phyloP scores from a whole-genome alignment of 2,113 vertebrate genomes.

The Ceyx margarethae region DNA sequence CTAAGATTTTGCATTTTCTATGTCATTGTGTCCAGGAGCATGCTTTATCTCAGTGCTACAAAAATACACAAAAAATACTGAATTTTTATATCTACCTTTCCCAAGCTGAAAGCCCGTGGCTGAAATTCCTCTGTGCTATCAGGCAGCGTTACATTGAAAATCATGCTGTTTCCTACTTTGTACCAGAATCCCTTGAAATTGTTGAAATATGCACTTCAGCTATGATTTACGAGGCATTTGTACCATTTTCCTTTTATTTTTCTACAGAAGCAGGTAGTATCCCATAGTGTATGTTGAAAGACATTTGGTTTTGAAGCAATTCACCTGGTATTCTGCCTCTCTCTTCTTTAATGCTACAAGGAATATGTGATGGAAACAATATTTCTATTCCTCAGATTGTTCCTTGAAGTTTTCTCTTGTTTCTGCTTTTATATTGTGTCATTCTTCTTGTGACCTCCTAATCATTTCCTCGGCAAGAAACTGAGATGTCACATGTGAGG shows the following conservation, averaged over 20 bases:
- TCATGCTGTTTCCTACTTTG: not conserved
- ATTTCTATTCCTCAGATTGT: not conserved
- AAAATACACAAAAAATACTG: not conserved
- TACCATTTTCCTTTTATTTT: slow-evolving; percentile 39
- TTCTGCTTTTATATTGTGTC: not conserved
- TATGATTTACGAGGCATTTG: slow-evolving; percentile 42
- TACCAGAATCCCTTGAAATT: not conserved
- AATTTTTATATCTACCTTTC: not conserved
- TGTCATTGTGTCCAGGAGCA: not conserved
- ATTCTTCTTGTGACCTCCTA: not conserved
- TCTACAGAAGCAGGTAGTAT: not conserved
- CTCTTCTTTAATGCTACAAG: not conserved
- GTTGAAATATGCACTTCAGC: not conserved
- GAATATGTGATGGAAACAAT: not conserved
- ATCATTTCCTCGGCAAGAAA: not conserved
- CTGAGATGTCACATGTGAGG: not conserved
- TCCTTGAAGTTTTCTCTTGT: not conserved
- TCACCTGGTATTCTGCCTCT: not conserved
- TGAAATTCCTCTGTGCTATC: not conserved
- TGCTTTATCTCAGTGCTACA: not conserved
- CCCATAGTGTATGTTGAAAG: slow-evolving; percentile 24
- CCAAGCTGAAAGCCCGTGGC: not conserved
- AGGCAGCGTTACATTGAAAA: not conserved
- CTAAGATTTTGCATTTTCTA: not conserved
- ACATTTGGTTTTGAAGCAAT: not conserved